These are phyloP conservation scores for Dryobates pubescens DNA, from an alignment of 2,797 vertebrate species.

Conservation along the genomic window DNA sequence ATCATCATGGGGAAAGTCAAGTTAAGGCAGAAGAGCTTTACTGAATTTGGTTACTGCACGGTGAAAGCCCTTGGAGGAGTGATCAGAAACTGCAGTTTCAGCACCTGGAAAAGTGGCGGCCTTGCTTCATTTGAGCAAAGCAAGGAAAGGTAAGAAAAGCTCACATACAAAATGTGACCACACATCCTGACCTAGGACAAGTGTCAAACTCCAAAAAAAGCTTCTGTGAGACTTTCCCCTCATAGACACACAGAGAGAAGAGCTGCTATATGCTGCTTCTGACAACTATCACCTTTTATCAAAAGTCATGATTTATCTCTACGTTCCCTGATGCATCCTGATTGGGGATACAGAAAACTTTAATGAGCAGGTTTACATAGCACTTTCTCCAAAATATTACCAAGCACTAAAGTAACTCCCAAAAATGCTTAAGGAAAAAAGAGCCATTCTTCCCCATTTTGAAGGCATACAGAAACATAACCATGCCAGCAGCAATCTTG, in stretches of 20 bases:
- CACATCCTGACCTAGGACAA: neutral
- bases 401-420: neutral
- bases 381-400: neutral
- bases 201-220: neutral
- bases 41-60: neutral
- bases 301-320: neutral
- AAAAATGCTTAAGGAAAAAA: neutral
- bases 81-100: neutral
- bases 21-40: neutral
- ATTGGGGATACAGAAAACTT: neutral
- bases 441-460: neutral
- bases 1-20: neutral
- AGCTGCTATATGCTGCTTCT: neutral
- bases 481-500: neutral
- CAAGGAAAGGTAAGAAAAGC: neutral
- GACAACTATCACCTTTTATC: neutral
- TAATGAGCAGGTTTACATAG: neutral
- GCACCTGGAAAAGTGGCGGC: neutral
- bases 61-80: neutral
- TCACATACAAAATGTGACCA: neutral
- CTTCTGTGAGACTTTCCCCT: neutral
- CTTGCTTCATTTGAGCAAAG: neutral
- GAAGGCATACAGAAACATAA: neutral
- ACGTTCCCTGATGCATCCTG: neutral
- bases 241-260: neutral